These are phyloP conservation scores for Sminthopsis crassicaudata DNA, from an alignment of 2,113 vertebrate species.

Conservation along the genomic window DNA sequence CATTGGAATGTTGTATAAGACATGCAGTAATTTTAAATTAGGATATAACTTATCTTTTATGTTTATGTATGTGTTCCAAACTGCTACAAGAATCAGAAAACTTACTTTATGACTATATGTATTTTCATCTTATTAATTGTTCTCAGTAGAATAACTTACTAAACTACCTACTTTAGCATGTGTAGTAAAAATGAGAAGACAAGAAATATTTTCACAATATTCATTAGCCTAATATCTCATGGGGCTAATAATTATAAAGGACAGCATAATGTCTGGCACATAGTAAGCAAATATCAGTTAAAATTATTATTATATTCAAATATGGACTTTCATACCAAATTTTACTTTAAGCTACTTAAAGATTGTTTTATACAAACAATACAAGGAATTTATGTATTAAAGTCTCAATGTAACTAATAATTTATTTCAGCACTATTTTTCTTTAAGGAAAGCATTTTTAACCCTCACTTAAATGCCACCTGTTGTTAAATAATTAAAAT, in stretches of 20 bases:
- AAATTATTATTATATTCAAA: slow-evolving; percentile 1
- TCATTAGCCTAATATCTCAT: not conserved
- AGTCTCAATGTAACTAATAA: slow-evolving; percentile 26
- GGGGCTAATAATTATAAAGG: not conserved
- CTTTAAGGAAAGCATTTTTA: slow-evolving; percentile 10
- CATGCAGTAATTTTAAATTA: slow-evolving; percentile 29
- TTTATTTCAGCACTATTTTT: not conserved
- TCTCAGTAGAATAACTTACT: not conserved
- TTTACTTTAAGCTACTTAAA: slow-evolving; percentile 4
- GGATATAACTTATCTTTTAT: not conserved
- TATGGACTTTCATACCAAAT: slow-evolving; percentile 10
- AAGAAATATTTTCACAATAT: not conserved
- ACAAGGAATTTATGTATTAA: slow-evolving; percentile 11
- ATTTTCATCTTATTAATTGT: slow-evolving; percentile 14
- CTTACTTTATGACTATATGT: slow-evolving; percentile 8
- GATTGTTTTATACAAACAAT: slow-evolving; percentile 29
- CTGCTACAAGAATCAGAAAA: slow-evolving; percentile 22
- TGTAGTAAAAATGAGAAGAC: slow-evolving; percentile 25
- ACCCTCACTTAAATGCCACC: not conserved
- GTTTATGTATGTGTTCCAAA: slow-evolving; percentile 29
- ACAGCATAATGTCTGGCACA: not conserved
- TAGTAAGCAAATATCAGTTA: not conserved
- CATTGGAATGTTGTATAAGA: not conserved
- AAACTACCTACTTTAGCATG: not conserved
- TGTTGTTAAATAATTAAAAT: not conserved